These are phyloP conservation scores for Blennius ocellaris DNA, from an alignment of 2,113 vertebrate genomes.

Conservation along the genomic window DNA sequence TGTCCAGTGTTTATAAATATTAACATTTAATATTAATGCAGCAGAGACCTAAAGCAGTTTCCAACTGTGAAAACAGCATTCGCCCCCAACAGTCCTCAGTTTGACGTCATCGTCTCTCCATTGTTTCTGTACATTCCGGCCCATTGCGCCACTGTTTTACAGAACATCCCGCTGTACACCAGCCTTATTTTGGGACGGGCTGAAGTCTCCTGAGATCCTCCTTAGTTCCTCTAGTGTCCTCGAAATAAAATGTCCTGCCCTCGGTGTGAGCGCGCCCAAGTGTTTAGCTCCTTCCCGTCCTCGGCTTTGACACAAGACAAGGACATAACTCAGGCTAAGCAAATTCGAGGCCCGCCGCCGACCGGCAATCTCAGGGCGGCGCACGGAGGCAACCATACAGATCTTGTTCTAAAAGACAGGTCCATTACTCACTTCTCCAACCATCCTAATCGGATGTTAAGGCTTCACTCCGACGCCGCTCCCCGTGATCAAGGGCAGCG, in stretches of 20 bases:
- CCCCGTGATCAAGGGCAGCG: slow-evolving; percentile 49
- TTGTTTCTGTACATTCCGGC: too few species aligned
- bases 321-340: slow-evolving; percentile 50
- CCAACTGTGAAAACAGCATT: too few species aligned
- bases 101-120: too few species aligned
- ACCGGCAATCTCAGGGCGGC: slow-evolving; percentile 33
- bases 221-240: neutral
- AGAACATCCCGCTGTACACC: neutral
- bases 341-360: slow-evolving; percentile 39
- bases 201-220: neutral
- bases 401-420: slow-evolving; percentile 59
- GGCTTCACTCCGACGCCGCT: slow-evolving; percentile 43
- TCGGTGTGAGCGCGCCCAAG: neutral
- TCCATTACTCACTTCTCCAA: slow-evolving; percentile 62
- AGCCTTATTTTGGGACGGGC: neutral
- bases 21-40: too few species aligned
- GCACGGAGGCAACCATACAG: slow-evolving; percentile 27
- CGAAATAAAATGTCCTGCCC: neutral
- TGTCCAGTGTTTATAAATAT: too few species aligned
- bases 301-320: slow-evolving; percentile 39
- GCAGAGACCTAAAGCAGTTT: too few species aligned
- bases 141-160: too few species aligned
- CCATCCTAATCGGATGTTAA: slow-evolving; percentile 60
- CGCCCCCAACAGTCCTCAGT: too few species aligned
- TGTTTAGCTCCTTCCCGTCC: slow-evolving; percentile 19